Evolutionary conservation across 2,888 invertebrate species (phyloP), one percentile per base, ranked within the genome.

Genomic region (Julus scandinavius): DNA sequence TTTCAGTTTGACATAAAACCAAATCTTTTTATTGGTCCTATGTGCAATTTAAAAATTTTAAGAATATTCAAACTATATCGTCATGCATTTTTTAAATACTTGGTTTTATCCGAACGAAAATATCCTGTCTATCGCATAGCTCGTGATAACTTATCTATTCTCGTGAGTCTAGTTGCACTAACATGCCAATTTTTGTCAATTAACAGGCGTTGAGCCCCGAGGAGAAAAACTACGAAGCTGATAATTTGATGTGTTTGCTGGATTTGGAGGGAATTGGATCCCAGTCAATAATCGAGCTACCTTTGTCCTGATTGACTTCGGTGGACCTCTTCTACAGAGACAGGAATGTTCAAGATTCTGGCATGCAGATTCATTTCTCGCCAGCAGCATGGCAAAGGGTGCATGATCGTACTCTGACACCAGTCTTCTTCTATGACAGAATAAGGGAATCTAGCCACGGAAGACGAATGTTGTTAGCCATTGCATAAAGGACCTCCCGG

Each of bases 181-280:
- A 54, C 9, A 54, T 54, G 6, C 49, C 15, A 9, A 15, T 54
- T 54, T 54, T 54, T 13, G 2, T 9, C 54, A 54, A 2, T 13
- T 54, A 54, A 54, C 13, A 54, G 54, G 54, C 54, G 9, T 87
- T 54, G 38, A 87, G 87, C 20, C 6, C n/a, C 15, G 20, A 54
- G 54, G 13, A 49, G 49, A 49, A 54, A 13, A 54, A 54, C 54
- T 54, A 54, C 15, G 40, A 40, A 38, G 87, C 4, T 50, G 87
- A 87, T 38, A 50, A 87, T n/a, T 58, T 87, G 40, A 87, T 87
- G 29, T 54, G 63, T 29, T 40, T 87, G 13, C n/a, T 50, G 29
- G 87, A 87, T 15, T n/a, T 40, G 41, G 38, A 83, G 38, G 84
- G n/a, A 13, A 83, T 83, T 41, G 84, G 84, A 38, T 9, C 84